These are phyloP conservation scores for Epinephelus coioides DNA, from an alignment of 2,797 vertebrate species.

Conservation along the genomic window DNA sequence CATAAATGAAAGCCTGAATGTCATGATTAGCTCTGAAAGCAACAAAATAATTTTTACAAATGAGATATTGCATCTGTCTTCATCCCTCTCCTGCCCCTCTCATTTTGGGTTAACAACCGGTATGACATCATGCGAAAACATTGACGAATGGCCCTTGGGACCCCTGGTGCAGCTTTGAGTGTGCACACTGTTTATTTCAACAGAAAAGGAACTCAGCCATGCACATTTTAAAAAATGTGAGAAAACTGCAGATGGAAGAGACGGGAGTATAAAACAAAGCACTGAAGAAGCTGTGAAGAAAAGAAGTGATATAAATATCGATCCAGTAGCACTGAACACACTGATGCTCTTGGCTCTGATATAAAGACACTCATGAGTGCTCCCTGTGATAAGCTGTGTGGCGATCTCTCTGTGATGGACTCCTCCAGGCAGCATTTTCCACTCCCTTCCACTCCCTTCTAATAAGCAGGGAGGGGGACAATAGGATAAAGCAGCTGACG, in stretches of 20 bases:
- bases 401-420: slow-evolving; percentile 35
- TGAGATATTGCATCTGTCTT: slow-evolving; percentile 28
- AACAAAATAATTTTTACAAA: not conserved
- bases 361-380: slow-evolving; percentile 27
- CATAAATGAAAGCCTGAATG: not conserved
- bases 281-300: slow-evolving; percentile 5
- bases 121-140: slow-evolving; percentile 72
- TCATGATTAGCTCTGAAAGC: slow-evolving; percentile 17
- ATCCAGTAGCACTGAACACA: slow-evolving; percentile 41
- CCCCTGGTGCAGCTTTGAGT: slow-evolving; percentile 28
- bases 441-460: slow-evolving; percentile 51
- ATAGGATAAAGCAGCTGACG: slow-evolving; percentile 24
- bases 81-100: slow-evolving; percentile 28
- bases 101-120: slow-evolving; percentile 48
- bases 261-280: not conserved
- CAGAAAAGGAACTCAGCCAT: slow-evolving; percentile 33
- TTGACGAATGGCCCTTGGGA: slow-evolving; percentile 51
- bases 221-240: slow-evolving; percentile 11
- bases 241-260: slow-evolving; percentile 25
- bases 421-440: slow-evolving; percentile 50
- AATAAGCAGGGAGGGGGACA: slow-evolving; percentile 55
- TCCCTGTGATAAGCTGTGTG: slow-evolving; percentile 54
- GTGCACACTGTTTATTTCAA: slow-evolving; percentile 53
- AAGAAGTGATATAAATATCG: not conserved
- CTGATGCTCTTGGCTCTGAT: slow-evolving; percentile 35